phyloP scores from a whole-genome alignment of 2,888 invertebrate species.

The Ectemnius lituratus region DNA sequence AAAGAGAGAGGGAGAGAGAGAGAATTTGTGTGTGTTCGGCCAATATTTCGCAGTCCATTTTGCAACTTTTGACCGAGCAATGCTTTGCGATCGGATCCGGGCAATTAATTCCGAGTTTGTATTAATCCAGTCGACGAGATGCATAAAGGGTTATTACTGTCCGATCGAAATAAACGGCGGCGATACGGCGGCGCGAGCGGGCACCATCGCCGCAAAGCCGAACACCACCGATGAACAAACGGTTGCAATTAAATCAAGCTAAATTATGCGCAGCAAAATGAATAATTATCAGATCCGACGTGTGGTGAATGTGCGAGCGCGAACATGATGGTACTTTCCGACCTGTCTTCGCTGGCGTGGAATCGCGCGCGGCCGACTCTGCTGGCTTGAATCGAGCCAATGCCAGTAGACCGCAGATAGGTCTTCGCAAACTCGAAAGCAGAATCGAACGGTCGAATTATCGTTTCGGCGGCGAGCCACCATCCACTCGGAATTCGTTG shows the following conservation, averaged over 20 bases:
- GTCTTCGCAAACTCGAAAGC: no score
- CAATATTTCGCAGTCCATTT: no score
- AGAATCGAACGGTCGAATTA: conserved; percentile 22
- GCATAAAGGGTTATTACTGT: conserved; percentile 49
- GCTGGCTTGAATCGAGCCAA: no score
- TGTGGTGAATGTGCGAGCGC: conserved; percentile 36
- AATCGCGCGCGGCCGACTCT: no score
- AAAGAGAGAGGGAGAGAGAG: no score
- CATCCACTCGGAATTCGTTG: background rate
- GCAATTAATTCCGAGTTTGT: conserved; percentile 63
- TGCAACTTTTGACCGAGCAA: conserved; percentile 49
- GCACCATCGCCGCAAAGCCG: conserved; percentile 41
- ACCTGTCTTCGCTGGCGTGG: no score
- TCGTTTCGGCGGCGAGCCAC: conserved; percentile 26
- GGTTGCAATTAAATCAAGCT: conserved; percentile 67
- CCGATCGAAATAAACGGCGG: no score
- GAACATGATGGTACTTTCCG: background rate
- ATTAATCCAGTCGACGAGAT: conserved; percentile 55
- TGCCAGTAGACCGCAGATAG: no score
- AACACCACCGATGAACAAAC: conserved; percentile 35
- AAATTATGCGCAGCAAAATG: conserved; percentile 64
- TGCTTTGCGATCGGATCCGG: conserved; percentile 52
- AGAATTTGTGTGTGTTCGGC: no score
- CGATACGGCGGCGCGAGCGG: background rate
- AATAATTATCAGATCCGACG: conserved; percentile 62